phyloP scores from a whole-genome alignment of 2,797 vertebrate genomes.

The Syncerus caffer region DNA sequence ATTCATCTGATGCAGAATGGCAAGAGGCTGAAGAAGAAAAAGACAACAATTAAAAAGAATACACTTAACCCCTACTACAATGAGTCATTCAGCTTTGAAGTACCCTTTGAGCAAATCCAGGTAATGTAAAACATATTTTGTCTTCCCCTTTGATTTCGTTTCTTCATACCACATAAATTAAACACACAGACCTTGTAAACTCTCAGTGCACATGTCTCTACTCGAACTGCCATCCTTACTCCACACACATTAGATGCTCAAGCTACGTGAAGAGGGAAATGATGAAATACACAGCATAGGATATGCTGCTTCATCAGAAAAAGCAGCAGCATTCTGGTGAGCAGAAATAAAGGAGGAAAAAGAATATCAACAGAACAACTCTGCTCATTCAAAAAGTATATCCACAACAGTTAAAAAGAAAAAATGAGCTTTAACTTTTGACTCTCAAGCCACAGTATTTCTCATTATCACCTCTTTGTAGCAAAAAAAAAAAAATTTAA shows the following conservation, averaged over 20 bases:
- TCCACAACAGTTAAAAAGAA: slow-evolving; percentile 38
- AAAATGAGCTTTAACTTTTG: slow-evolving; percentile 53
- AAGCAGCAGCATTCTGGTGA: background rate
- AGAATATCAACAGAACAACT: slow-evolving; percentile 28
- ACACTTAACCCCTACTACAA: slow-evolving; percentile 99
- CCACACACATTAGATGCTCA: slow-evolving; percentile 35
- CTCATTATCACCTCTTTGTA: slow-evolving; percentile 46
- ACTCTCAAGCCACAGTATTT: slow-evolving; percentile 26
- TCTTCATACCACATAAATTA: slow-evolving; percentile 71
- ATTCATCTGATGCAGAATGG: slow-evolving; percentile 99
- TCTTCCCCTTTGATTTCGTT: slow-evolving; percentile 61
- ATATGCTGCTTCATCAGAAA: slow-evolving; percentile 69
- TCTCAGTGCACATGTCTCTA: slow-evolving; percentile 66
- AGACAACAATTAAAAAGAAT: slow-evolving; percentile 99
- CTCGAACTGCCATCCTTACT: slow-evolving; percentile 70
- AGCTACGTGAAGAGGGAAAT: slow-evolving; percentile 71
- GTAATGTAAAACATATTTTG: slow-evolving; percentile 83
- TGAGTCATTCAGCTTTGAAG: slow-evolving; percentile 99
- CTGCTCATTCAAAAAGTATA: slow-evolving; percentile 47
- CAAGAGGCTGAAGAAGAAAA: slow-evolving; percentile 99
- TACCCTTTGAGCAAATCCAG: slow-evolving; percentile 99
- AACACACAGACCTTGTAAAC: slow-evolving; percentile 68
- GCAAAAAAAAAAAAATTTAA: background rate
- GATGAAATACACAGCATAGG: slow-evolving; percentile 58
- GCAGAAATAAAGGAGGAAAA: slow-evolving; percentile 61